phyloP scores from a whole-genome alignment of 2,113 vertebrate species.

The Crotophaga sulcirostris region DNA sequence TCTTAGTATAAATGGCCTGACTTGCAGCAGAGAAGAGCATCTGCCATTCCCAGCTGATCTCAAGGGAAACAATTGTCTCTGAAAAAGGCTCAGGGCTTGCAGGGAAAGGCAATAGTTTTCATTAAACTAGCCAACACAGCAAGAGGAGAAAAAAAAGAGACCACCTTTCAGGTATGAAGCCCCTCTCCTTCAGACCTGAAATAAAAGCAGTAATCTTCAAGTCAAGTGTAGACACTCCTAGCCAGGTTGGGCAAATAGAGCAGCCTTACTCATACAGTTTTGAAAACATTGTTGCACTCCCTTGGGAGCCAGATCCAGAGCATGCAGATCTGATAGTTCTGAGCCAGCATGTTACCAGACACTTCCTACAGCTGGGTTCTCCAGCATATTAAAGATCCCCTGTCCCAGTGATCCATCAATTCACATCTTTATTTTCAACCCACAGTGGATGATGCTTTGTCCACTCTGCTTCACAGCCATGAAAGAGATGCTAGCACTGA shows the following conservation, averaged over 20 bases:
- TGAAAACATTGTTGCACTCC: not conserved
- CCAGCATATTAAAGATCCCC: not conserved
- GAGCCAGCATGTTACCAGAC: not conserved
- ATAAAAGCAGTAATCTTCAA: not conserved
- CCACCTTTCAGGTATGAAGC: not conserved
- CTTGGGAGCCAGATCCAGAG: not conserved
- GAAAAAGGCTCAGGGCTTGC: not conserved
- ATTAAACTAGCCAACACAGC: not conserved
- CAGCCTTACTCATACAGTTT: not conserved
- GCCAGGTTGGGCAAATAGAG: not conserved
- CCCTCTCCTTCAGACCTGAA: not conserved
- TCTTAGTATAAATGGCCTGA: not conserved
- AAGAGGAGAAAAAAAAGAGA: not conserved
- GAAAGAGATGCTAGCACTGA: not conserved
- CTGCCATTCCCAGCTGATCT: not conserved
- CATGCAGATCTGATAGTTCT: not conserved
- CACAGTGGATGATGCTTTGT: not conserved
- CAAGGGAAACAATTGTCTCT: not conserved
- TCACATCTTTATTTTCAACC: not conserved
- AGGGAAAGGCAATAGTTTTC: not conserved
- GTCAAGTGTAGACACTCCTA: not conserved
- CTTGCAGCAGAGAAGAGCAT: not conserved
- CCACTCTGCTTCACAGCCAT: not conserved
- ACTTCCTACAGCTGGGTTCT: not conserved
- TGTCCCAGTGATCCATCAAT: not conserved